These are phyloP conservation scores for Drosophila orosa DNA, from an alignment of 1,140 invertebrate genomes.

Conservation along the genomic window DNA sequence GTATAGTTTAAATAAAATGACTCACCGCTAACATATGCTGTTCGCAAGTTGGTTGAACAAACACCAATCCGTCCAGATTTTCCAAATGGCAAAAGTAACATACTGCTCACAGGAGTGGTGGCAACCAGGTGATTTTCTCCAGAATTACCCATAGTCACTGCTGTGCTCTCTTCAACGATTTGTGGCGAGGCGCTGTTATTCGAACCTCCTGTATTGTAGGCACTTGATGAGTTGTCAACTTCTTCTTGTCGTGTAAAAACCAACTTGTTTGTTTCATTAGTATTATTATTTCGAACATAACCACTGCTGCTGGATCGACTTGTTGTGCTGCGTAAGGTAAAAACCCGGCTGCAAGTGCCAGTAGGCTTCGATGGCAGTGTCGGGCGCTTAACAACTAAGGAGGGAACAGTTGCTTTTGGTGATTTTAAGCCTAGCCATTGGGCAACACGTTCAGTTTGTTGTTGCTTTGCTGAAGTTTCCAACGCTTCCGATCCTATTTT, in stretches of 20 bases:
- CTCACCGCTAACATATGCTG: constrained; percentile 25
- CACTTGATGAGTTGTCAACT: constrained; percentile 88
- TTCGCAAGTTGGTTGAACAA: constrained; percentile 31
- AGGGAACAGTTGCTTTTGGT: constrained; percentile 32
- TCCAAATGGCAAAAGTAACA: constrained; percentile 58
- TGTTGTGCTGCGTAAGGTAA: constrained; percentile 62
- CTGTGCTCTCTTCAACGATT: constrained; percentile 32
- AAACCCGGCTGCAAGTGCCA: constrained; percentile 49
- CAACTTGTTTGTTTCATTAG: constrained; percentile 22
- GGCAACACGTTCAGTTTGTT: constrained; percentile 74
- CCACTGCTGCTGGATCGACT: constrained; percentile 71
- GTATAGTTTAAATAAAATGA: too few relatives aligned
- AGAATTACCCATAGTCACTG: not conserved
- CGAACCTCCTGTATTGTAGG: constrained; percentile 91
- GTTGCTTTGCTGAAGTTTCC: constrained; percentile 61
- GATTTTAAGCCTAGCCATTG: constrained; percentile 76
- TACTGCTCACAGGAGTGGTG: constrained; percentile 40
- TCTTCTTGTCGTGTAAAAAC: constrained; percentile 84
- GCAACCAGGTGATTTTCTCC: constrained; percentile 25
- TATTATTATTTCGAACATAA: constrained; percentile 32
- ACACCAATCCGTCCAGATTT: constrained; percentile 52
- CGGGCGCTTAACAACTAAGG: constrained; percentile 23
- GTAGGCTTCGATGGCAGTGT: constrained; percentile 18
- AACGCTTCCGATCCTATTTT: constrained; percentile 41
- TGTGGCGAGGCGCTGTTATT: constrained; percentile 88